Evolutionary conservation across 2,797 vertebrate species (phyloP).

Genomic region (Alcedo atthis): DNA sequence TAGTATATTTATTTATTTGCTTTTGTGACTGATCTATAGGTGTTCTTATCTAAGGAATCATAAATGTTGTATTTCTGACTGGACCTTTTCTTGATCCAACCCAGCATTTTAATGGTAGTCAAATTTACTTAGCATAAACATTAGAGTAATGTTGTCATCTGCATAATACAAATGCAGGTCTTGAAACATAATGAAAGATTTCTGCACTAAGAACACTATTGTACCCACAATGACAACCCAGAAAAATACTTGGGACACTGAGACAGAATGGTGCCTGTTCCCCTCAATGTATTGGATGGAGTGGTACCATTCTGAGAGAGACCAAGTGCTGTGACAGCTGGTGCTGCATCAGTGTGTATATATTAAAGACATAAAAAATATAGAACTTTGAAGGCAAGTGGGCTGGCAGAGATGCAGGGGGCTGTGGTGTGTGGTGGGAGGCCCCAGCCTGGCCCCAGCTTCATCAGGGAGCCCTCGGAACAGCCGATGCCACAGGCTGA

Average conservation of each 20-base stretch:
- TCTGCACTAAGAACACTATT: neutral
- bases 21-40: neutral
- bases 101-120: neutral
- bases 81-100: neutral
- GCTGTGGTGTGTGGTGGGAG: accelerated
- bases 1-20: neutral
- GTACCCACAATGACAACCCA: neutral
- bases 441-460: accelerated
- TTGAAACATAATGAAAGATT: neutral
- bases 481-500: neutral
- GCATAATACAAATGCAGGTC: neutral
- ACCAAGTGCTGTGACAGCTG: neutral
- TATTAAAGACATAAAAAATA: neutral
- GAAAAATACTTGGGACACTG: neutral
- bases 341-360: accelerated
- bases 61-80: neutral
- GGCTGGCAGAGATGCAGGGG: neutral
- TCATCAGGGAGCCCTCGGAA: neutral
- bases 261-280: neutral
- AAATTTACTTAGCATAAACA: neutral
- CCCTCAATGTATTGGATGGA: neutral
- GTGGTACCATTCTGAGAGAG: neutral
- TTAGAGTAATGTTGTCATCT: neutral
- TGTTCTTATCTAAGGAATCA: neutral
- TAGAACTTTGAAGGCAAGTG: neutral